Conservation (phyloP, 2,888 invertebrate species). For the Drosophila koepferae region DNA sequence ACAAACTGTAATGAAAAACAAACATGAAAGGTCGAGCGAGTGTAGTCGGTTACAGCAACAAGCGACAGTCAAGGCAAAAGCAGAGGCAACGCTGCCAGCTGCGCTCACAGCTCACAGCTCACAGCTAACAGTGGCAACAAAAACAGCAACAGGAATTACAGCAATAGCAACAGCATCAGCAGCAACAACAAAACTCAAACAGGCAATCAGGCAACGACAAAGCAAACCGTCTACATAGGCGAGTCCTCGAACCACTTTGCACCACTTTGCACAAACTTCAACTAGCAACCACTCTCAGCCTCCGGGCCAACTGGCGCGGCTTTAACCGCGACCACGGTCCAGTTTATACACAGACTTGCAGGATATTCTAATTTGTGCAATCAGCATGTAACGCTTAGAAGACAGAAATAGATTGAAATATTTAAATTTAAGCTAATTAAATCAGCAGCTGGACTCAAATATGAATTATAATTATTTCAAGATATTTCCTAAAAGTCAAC, state of each 20-base stretch:
- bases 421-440: not conserved
- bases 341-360: not conserved
- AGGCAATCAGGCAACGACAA: conserved; percentile 54
- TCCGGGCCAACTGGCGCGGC: conserved; percentile 32
- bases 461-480: not conserved
- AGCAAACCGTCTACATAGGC: conserved; percentile 44
- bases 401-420: too few relatives aligned
- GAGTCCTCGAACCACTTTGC: conserved; percentile 26
- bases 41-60: not conserved
- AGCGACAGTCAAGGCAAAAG: conserved; percentile 10
- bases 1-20: conserved; percentile 63
- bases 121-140: conserved; percentile 1
- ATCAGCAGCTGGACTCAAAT: not conserved
- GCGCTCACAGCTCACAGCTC: conserved; percentile 5
- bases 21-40: conserved; percentile 36
- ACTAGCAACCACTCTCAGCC: conserved; percentile 20
- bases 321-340: conserved; percentile 30
- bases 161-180: conserved; percentile 14
- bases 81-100: conserved; percentile 15
- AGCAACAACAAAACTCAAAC: conserved; percentile 35
- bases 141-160: conserved; percentile 21
- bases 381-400: not conserved
- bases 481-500: not conserved
- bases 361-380: not conserved
- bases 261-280: conserved; percentile 23